Conservation (phyloP, 1,140 invertebrate genomes). For the Drosophila saltans region DNA sequence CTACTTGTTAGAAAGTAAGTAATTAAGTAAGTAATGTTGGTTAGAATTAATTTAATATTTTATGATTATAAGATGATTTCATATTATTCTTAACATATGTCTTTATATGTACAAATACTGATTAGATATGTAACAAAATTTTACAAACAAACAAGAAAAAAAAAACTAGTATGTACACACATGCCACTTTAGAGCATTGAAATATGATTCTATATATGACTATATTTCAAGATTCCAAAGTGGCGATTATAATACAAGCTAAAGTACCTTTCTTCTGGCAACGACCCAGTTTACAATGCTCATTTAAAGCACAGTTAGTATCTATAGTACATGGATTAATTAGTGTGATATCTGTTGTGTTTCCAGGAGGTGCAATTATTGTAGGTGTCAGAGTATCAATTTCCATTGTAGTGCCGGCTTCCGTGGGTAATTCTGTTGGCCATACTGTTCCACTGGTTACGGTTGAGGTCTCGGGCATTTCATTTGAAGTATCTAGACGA, state of each 20-base stretch:
- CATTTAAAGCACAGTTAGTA: conserved; percentile 84
- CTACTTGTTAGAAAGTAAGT: conserved; percentile 83
- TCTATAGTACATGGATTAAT: conserved; percentile 83
- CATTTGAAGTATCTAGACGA: conserved; percentile 76
- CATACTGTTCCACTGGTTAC: conserved; percentile 48
- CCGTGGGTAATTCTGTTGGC: conserved; percentile 80
- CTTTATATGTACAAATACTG: conserved; percentile 48
- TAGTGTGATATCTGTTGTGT: conserved; percentile 68
- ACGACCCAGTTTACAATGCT: conserved; percentile 85
- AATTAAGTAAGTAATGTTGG: conserved; percentile 38
- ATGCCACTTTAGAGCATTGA: conserved; percentile 55
- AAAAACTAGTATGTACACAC: conserved; percentile 28
- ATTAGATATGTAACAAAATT: background rate
- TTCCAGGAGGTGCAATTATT: conserved; percentile 44
- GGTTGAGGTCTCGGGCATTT: conserved; percentile 63
- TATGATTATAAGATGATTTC: background rate
- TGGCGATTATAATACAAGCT: conserved; percentile 37
- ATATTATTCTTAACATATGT: conserved; percentile 6
- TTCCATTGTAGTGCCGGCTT: conserved; percentile 69
- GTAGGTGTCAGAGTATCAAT: conserved; percentile 46
- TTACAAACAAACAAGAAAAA: background rate
- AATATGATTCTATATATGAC: conserved; percentile 8
- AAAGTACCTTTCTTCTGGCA: conserved; percentile 85
- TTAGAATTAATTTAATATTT: conserved; percentile 16
- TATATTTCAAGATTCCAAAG: conserved; percentile 37